A percentile compares a stretch with the other conserved stretches of the same genome.
Evolutionary conservation across 2,797 vertebrate species (phyloP).

Genomic region (Pelodytes ibericus): DNA sequence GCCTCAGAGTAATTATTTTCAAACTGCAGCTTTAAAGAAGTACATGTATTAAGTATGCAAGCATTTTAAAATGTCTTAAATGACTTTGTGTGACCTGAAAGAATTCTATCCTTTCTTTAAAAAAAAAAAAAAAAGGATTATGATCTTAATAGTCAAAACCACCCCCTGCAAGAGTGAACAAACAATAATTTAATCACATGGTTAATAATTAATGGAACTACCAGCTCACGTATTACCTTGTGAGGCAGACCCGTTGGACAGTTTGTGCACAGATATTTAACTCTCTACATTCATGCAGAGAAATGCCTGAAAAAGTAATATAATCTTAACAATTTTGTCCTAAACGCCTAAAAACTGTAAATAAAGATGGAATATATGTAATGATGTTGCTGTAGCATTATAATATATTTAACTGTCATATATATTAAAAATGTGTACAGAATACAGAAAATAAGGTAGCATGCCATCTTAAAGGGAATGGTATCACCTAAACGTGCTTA

Average conservation of each 20-base stretch:
- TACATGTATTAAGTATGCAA: slow-evolving; percentile 60
- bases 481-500: no score
- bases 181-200: slow-evolving; percentile 62
- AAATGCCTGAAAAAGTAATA: neutral
- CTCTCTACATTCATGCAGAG: neutral
- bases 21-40: no score
- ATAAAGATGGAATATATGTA: no score
- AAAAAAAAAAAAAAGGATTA: slow-evolving; percentile 51
- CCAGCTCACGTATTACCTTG: slow-evolving; percentile 38
- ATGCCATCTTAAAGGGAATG: no score
- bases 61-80: slow-evolving; percentile 53
- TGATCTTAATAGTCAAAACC: slow-evolving; percentile 46
- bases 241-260: slow-evolving; percentile 45
- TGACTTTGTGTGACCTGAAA: slow-evolving; percentile 55
- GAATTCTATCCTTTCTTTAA: slow-evolving; percentile 45
- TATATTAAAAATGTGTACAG: no score
- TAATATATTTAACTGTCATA: no score
- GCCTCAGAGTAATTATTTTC: no score
- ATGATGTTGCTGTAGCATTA: no score
- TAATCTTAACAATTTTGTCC: no score
- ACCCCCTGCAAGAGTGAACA: slow-evolving; percentile 59
- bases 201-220: slow-evolving; percentile 74
- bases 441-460: no score
- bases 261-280: slow-evolving; percentile 40
- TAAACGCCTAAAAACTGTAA: no score